Conservation (phyloP, 2,797 vertebrate genomes). For the Neopelma chrysocephalum region DNA sequence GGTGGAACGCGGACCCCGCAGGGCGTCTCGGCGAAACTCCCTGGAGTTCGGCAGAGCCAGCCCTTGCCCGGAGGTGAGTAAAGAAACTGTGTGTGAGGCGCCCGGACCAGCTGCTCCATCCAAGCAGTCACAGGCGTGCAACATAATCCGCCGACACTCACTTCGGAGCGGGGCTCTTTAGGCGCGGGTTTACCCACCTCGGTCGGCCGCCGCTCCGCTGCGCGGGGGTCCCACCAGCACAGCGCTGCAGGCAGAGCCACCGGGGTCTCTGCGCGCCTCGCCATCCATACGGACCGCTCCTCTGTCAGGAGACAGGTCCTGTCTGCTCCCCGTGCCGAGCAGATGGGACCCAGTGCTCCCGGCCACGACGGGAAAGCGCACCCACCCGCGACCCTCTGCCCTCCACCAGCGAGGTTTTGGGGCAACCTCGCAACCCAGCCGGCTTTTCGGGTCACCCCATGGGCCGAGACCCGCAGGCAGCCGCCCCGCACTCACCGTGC, state of each 20-base stretch:
- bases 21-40: neutral
- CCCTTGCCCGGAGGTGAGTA: neutral
- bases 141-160: neutral
- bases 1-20: neutral
- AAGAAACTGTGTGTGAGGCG: neutral
- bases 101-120: neutral
- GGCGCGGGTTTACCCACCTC: rapidly evolving
- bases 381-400: neutral
- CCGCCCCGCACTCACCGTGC: slow-evolving; percentile 73
- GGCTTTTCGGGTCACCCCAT: neutral
- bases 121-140: neutral
- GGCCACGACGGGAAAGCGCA: neutral
- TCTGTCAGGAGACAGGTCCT: neutral
- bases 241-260: neutral
- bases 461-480: neutral
- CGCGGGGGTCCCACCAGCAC: neutral
- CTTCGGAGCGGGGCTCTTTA: neutral
- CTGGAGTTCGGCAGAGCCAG: neutral
- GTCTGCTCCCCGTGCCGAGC: neutral
- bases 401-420: rapidly evolving
- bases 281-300: neutral
- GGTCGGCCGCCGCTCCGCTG: neutral
- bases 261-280: neutral
- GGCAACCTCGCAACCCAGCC: neutral
- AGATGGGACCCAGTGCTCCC: neutral